Evolutionary conservation across 2,113 vertebrate genomes (phyloP).

Genomic region (Takifugu flavidus): DNA sequence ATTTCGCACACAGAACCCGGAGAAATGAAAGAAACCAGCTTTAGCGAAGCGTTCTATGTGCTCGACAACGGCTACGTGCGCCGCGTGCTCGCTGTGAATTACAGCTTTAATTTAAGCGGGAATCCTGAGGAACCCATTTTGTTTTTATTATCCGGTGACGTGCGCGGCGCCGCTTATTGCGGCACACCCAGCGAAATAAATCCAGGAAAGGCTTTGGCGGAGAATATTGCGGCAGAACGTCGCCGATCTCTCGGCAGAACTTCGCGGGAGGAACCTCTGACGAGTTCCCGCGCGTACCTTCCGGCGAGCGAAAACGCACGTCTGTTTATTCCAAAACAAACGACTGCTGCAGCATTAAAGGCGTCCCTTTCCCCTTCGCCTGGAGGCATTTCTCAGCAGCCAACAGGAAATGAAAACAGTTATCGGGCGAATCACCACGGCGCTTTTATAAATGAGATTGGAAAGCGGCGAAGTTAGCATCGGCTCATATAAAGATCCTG

Average conservation of each 20-base stretch:
- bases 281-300: too few species aligned
- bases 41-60: not conserved
- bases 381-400: conserved; percentile 21
- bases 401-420: conserved; percentile 46
- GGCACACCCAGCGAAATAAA: not conserved
- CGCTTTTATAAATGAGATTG: conserved; percentile 22
- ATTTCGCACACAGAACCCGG: too few species aligned
- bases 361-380: conserved; percentile 17
- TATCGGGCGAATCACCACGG: conserved; percentile 19
- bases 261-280: not conserved
- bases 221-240: too few species aligned
- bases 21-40: not conserved
- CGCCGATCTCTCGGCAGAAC: not conserved
- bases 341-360: conserved; percentile 16
- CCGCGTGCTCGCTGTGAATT: conserved; percentile 18
- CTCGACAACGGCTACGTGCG: not conserved
- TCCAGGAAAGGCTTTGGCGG: not conserved
- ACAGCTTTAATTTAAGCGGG: conserved; percentile 29
- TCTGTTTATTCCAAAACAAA: conserved; percentile 43
- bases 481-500: conserved; percentile 19
- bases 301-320: conserved; percentile 13
- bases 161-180: not conserved
- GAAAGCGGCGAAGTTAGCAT: conserved; percentile 34
- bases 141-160: conserved; percentile 8
- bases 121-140: conserved; percentile 3